Conservation (phyloP, 2,888 invertebrate species). For the Scaptodrosophila latifasciaeformis region DNA sequence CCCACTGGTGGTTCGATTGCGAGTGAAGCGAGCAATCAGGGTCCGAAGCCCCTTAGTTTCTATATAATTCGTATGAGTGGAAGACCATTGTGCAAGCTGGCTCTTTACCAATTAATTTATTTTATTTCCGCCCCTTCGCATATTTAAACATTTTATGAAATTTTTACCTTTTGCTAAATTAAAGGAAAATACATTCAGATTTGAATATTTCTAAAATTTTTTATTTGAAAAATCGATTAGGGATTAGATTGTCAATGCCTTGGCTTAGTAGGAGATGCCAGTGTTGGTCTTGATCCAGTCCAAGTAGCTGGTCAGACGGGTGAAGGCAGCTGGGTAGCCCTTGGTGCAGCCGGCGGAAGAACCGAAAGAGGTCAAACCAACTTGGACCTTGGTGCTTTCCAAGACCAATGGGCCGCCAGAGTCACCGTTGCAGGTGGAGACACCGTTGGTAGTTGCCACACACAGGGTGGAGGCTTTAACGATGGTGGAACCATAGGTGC, state of each 20-base stretch:
- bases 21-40: too few species aligned
- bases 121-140: too few species aligned
- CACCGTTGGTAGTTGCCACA: conserved; percentile 31
- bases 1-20: too few species aligned
- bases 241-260: conserved; percentile 18
- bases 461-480: conserved; percentile 48
- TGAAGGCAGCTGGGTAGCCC: conserved; percentile 66
- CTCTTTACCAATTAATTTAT: too few species aligned
- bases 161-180: too few species aligned
- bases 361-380: conserved; percentile 70
- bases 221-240: conserved; percentile 9
- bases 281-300: conserved; percentile 54
- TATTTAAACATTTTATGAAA: too few species aligned
- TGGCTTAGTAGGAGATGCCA: conserved; percentile 35
- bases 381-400: conserved; percentile 13
- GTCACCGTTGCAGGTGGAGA: conserved; percentile 70
- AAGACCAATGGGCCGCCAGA: conserved; percentile 70
- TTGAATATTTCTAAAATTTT: conserved; percentile 19
- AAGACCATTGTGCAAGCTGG: too few species aligned
- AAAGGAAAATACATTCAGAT: too few species aligned
- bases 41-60: too few species aligned
- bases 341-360: conserved; percentile 53
- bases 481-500: conserved; percentile 67
- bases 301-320: conserved; percentile 50
- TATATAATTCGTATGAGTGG: too few species aligned